Conservation (phyloP, 2,888 invertebrate species). For the Lysandra bellargus region DNA sequence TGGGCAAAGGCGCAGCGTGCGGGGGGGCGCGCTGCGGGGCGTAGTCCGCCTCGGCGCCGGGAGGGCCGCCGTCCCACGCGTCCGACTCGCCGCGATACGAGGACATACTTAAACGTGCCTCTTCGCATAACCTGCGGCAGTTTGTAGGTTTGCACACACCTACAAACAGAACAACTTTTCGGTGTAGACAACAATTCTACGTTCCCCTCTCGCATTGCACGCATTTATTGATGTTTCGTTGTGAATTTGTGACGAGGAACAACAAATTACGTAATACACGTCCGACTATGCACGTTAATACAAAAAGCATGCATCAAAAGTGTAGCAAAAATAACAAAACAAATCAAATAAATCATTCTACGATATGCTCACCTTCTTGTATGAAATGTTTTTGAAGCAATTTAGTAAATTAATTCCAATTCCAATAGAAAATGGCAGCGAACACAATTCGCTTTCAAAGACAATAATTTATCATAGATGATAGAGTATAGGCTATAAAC, state of each 20-base stretch:
- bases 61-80: slow-evolving; percentile 78
- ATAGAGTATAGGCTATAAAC: slow-evolving; percentile 32
- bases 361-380: slow-evolving; percentile 68
- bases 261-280: slow-evolving; percentile 77
- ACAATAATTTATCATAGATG: slow-evolving; percentile 50
- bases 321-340: slow-evolving; percentile 50
- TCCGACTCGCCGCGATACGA: slow-evolving; percentile 67
- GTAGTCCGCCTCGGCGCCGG: slow-evolving; percentile 77
- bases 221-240: slow-evolving; percentile 60
- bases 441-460: slow-evolving; percentile 60
- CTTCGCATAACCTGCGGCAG: slow-evolving; percentile 80
- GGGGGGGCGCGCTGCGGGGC: slow-evolving; percentile 63
- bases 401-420: slow-evolving; percentile 48
- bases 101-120: slow-evolving; percentile 71
- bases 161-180: slow-evolving; percentile 86
- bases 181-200: slow-evolving; percentile 81
- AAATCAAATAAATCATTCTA: slow-evolving; percentile 53
- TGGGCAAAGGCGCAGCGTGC: slow-evolving; percentile 59
- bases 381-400: slow-evolving; percentile 36
- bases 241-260: slow-evolving; percentile 64
- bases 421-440: slow-evolving; percentile 74
- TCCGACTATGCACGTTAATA: slow-evolving; percentile 52
- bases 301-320: slow-evolving; percentile 55
- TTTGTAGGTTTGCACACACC: slow-evolving; percentile 82
- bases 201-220: slow-evolving; percentile 61